Evolutionary conservation across 2,888 invertebrate species (phyloP).

Genomic region (Catocala sponsa): DNA sequence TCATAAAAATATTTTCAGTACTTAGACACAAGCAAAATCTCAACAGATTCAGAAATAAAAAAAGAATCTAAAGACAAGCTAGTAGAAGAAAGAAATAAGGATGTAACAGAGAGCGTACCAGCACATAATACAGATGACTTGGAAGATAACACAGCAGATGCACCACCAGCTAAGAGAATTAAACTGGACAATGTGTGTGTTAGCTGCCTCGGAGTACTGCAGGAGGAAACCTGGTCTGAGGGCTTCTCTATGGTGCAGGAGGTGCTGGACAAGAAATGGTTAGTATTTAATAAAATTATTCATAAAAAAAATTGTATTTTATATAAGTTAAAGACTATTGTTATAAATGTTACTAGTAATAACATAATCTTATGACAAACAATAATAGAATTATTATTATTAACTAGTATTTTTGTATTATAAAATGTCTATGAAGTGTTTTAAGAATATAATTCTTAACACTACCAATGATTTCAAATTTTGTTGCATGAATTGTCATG

Average conservation of each 20-base stretch:
- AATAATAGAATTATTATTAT: too few relatives aligned
- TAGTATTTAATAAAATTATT: conserved; percentile 22
- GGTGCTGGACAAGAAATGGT: conserved; percentile 83
- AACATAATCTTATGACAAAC: too few relatives aligned
- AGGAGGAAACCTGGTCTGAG: conserved; percentile 87
- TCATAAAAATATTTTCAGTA: conserved; percentile 1
- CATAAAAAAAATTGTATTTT: too few relatives aligned
- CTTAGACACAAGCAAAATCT: not conserved
- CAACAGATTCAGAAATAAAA: not conserved
- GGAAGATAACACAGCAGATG: conserved; percentile 5
- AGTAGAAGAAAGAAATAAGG: not conserved
- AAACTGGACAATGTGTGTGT: conserved; percentile 88
- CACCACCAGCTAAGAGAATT: conserved; percentile 71
- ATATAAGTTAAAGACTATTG: too few relatives aligned
- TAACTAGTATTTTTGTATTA: too few relatives aligned
- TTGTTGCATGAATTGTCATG: too few relatives aligned
- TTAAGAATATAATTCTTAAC: too few relatives aligned
- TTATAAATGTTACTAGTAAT: too few relatives aligned
- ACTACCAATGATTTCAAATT: too few relatives aligned
- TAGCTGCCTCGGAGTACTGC: conserved; percentile 92
- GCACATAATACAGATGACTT: conserved; percentile 1
- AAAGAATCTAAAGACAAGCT: not conserved
- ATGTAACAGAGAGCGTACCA: not conserved
- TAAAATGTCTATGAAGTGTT: too few relatives aligned
- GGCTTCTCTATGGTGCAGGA: conserved; percentile 85